A percentile compares a stretch with the other conserved stretches of the same genome.
Conservation (phyloP, 2,797 vertebrate species). For the Sebastes alutus region DNA sequence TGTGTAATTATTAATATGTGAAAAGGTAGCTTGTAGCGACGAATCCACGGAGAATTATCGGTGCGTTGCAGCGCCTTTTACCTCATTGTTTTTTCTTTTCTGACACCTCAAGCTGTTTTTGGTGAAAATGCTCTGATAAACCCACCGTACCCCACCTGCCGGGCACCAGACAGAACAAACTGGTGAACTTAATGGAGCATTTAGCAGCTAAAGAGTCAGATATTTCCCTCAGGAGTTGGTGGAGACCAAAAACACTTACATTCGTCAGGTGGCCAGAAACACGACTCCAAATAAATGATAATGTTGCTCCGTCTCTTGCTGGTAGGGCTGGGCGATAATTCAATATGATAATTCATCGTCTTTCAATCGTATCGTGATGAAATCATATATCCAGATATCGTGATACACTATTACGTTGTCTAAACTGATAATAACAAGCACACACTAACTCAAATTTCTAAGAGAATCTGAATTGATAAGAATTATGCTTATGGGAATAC, state of each 20-base stretch:
- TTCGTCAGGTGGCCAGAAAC: background rate
- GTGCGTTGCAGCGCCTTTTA: too few species aligned
- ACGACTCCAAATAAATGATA: background rate
- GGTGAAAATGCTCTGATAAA: background rate
- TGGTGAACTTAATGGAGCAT: background rate
- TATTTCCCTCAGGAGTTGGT: background rate
- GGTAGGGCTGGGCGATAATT: too few species aligned
- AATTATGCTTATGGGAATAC: too few species aligned
- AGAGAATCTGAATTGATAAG: too few species aligned
- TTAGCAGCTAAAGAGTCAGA: background rate
- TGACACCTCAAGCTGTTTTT: background rate
- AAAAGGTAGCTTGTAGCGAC: background rate
- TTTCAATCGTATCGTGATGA: too few species aligned
- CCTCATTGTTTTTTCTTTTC: background rate
- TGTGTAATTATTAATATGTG: background rate
- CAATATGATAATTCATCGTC: too few species aligned
- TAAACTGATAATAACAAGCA: too few species aligned
- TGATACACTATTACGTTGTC: too few species aligned
- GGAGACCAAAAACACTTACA: background rate
- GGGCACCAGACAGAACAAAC: background rate
- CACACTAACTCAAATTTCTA: too few species aligned
- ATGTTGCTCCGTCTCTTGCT: background rate
- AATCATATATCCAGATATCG: too few species aligned
- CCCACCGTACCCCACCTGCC: background rate
- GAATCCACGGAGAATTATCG: background rate